Percentiles rank a stretch among this genome's conserved stretches.
phyloP scores from a whole-genome alignment of 2,113 vertebrate genomes.

The Rutilus rutilus region DNA sequence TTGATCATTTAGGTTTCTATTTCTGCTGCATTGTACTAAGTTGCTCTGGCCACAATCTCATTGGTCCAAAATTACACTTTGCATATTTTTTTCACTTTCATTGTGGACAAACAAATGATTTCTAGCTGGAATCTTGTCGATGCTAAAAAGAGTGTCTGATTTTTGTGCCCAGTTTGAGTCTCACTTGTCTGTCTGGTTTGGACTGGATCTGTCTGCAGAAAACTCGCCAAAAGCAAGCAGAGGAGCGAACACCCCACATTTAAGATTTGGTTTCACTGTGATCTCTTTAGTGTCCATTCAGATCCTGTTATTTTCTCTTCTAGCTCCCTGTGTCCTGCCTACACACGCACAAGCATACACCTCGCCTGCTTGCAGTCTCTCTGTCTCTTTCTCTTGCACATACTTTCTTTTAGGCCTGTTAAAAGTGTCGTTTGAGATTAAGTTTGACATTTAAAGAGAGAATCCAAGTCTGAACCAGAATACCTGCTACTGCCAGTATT shows the following conservation, averaged over 20 bases:
- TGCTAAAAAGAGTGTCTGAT: conserved; percentile 4
- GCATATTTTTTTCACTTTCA: background rate
- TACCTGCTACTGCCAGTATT: background rate
- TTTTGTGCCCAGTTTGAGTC: background rate
- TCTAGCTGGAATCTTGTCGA: background rate
- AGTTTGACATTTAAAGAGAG: background rate
- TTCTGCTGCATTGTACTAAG: background rate
- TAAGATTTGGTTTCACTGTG: conserved; percentile 10
- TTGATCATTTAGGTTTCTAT: background rate
- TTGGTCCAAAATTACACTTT: background rate
- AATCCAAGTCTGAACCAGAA: conserved; percentile 5
- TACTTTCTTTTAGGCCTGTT: background rate
- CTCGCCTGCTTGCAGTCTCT: background rate
- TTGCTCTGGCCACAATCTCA: background rate
- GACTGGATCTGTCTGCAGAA: conserved; percentile 12
- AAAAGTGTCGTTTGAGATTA: conserved; percentile 11
- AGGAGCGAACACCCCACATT: conserved; percentile 2
- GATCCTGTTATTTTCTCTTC: conserved; percentile 32
- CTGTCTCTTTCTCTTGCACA: background rate
- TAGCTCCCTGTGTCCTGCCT: background rate
- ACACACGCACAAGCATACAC: conserved; percentile 8
- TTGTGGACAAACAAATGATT: conserved; percentile 1
- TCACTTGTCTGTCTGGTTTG: conserved; percentile 1
- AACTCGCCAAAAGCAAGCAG: background rate
- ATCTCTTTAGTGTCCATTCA: conserved; percentile 27